Evolutionary conservation across 1,140 invertebrate species (phyloP), one percentile per base, ranked within the genome.

Genomic region (Drosophila melanica): DNA sequence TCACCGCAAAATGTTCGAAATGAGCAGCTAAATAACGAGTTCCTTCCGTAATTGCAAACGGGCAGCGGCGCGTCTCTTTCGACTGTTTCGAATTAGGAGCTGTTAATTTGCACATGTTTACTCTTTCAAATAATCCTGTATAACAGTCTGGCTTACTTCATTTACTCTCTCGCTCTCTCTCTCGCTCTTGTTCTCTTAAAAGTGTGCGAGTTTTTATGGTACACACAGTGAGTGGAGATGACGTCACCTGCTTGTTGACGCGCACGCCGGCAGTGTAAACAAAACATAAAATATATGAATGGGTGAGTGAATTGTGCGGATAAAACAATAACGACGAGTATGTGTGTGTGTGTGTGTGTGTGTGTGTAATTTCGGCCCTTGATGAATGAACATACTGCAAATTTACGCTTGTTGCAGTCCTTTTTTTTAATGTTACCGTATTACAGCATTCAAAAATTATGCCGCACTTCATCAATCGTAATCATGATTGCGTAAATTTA

Each of bases 11-110:
- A 87, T 55, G 67, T 54, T 81, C 79, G 71, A 86, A 87, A 86
- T 86, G 82, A 86, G 82, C 82, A 86, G 68, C 75, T 55, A 87
- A 85, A 85, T 86, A 86, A 79, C 75, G 66, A 85, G 82, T 85
- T 85, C 82, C 82, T 86, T 86, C 82, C 82, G 81, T 87, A 86
- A 87, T 87, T 82, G 79, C 75, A 60, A 53, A 42, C 18, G 44
- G 37, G 7, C n/a, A 48, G 14, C 41, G 33, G 53, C 50, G 51
- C 18, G n/a, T 20, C 51, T 42, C 18, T 63, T 35, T n/a, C 20
- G 7, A 9, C 11, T 16, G 4, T 59, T 66, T 33, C 30, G 47
- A 51, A 23, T 44, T 35, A 53, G 39, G 33, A 51, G 54, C 39
- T 35, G 11, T 39, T 20, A 4, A 27, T 42, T 50, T 37, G 37